A percentile compares a stretch with the other conserved stretches of the same genome.
Conservation (phyloP, 2,113 vertebrate genomes). For the Menura novaehollandiae region DNA sequence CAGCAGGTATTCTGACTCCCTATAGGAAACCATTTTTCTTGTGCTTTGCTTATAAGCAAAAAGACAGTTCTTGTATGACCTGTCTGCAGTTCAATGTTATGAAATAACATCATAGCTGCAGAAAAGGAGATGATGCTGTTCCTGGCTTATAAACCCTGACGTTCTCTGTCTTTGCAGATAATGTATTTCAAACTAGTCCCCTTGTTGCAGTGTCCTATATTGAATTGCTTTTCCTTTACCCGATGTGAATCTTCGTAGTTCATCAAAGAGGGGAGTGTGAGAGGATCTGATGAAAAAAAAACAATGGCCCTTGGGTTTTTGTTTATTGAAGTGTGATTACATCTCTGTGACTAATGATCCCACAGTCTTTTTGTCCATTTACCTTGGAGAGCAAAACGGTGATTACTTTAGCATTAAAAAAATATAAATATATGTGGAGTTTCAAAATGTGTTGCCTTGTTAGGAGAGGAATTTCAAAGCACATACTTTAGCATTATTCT, state of each 20-base stretch:
- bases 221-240: conserved; percentile 53
- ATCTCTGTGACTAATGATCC: background rate
- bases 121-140: conserved; percentile 43
- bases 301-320: background rate
- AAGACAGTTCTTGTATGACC: background rate
- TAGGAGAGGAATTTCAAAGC: background rate
- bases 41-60: background rate
- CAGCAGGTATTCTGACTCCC: background rate
- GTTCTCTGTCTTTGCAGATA: conserved; percentile 30
- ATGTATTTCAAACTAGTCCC: conserved; percentile 27
- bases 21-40: background rate
- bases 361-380: background rate
- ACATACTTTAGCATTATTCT: background rate
- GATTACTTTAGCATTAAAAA: background rate
- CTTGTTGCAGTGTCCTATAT: background rate
- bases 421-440: background rate
- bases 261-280: conserved; percentile 1
- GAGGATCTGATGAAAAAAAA: background rate
- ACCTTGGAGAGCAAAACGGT: background rate
- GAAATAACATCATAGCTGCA: background rate
- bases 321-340: background rate
- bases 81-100: background rate
- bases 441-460: background rate
- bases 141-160: conserved; percentile 43
- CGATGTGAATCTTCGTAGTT: conserved; percentile 40